Evolutionary conservation across 2,113 vertebrate genomes (phyloP).

Genomic region (Fulica atra): DNA sequence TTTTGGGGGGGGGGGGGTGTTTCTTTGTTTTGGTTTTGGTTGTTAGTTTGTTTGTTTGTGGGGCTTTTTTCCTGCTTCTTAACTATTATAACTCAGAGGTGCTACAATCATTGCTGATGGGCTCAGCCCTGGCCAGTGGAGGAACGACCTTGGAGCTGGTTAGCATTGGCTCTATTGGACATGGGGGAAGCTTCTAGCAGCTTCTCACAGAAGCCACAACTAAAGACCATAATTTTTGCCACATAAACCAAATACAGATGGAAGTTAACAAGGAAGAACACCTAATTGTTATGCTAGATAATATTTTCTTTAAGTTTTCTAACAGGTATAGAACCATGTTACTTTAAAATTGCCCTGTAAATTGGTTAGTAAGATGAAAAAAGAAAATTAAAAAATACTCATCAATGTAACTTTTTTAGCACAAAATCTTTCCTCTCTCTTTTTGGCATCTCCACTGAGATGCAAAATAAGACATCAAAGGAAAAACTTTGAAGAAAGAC

Average conservation of each 20-base stretch:
- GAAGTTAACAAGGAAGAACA: neutral
- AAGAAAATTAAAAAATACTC: accelerated
- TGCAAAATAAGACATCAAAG: neutral
- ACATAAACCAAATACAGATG: neutral
- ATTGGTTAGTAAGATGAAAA: neutral
- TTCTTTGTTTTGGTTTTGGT: too few relatives aligned
- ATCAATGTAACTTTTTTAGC: neutral
- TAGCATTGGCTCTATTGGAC: neutral
- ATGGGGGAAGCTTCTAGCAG: accelerated
- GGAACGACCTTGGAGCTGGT: accelerated
- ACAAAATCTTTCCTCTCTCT: neutral
- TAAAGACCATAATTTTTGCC: neutral
- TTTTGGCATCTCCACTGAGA: neutral
- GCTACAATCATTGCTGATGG: accelerated
- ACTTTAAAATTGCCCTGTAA: neutral
- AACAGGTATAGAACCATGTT: neutral
- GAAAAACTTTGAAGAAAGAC: neutral
- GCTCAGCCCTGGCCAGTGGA: neutral
- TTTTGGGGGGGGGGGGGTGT: too few relatives aligned
- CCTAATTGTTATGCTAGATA: neutral
- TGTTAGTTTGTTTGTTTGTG: too few relatives aligned
- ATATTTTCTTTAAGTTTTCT: neutral
- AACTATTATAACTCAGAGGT: accelerated
- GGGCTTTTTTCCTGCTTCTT: neutral
- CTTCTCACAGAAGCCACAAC: neutral